phyloP scores from a whole-genome alignment of 2,113 vertebrate species.

The Gobiocypris rarus region DNA sequence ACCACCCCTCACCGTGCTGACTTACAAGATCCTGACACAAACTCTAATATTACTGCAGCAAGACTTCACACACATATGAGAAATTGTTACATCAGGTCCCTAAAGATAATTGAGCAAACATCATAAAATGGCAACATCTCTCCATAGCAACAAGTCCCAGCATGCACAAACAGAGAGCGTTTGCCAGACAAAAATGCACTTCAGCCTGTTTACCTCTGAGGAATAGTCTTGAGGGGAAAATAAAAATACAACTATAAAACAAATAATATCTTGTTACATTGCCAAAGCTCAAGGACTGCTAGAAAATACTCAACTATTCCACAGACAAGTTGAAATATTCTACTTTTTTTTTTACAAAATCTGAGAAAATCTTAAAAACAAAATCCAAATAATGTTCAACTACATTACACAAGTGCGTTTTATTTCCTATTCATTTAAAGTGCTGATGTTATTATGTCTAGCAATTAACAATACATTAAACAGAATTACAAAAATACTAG shows the following conservation, averaged over 20 bases:
- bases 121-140: constrained; percentile 43
- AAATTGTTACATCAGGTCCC: constrained; percentile 29
- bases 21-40: background rate
- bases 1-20: background rate
- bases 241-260: background rate
- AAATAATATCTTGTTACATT: background rate
- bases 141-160: constrained; percentile 54
- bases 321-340: background rate
- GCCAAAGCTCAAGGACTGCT: background rate
- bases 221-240: background rate
- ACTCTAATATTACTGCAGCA: background rate
- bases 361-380: too few relatives aligned
- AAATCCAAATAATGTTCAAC: too few relatives aligned
- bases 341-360: too few relatives aligned
- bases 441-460: too few relatives aligned
- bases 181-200: constrained; percentile 16
- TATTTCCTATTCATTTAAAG: too few relatives aligned
- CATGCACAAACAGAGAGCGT: constrained; percentile 24
- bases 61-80: background rate
- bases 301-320: background rate
- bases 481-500: too few relatives aligned
- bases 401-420: too few relatives aligned
- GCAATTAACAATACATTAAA: too few relatives aligned
- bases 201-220: constrained; percentile 24
- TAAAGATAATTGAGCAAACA: constrained; percentile 43